Base-by-base conservation (phyloP, 2,888 invertebrate genomes). In the Ophion obscuratus region DNA sequence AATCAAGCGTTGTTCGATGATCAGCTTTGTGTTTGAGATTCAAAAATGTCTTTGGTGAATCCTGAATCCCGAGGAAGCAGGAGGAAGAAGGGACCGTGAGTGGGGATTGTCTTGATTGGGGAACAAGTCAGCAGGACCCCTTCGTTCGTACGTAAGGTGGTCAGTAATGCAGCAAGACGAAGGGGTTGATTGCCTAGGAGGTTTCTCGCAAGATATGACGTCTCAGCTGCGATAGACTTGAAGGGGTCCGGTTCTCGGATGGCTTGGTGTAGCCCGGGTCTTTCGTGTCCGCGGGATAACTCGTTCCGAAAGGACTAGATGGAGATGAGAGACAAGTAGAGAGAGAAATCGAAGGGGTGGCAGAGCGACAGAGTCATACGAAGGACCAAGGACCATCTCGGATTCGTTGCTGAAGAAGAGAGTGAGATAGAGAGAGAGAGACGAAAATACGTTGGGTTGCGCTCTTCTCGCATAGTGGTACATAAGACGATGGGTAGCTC, bases 101-200 rank as follows among this genome's bases (percentile, higher is more conserved):
- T 10, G 7, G 10, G 44, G n/a, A n/a, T 67, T 9, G 17, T 36
- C 47, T 47, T n/a, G 10, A 17, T 40, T n/a, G 47, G 6, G 14
- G 44, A 44, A 5, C 64, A 44, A 76, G 27, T 31, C 53, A 31
- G 31, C 24, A 53, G 47, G 6, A 36, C 20, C 24, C 20, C 27
- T 6, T n/a, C 24, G 44, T 24, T 7, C 27, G 53, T 44, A 66
- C 17, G 44, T 66, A 68, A 84, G 89, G 90, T 91, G 91, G 91
- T 92, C 92, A 92, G 92, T 92, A 91, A 91, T 92, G 91, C 89
- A 88, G 88, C 92, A 90, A 92, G 92, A 91, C 91, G 91, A 90
- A 92, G 91, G 59, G 92, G 91, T 92, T 91, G 93, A 92, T 93
- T 92, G 92, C 92, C 92, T 92, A 89, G 90, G 89, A 91, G 92